These are phyloP conservation scores for Choristoneura fumiferana DNA, from an alignment of 1,140 invertebrate species.

Conservation along the genomic window DNA sequence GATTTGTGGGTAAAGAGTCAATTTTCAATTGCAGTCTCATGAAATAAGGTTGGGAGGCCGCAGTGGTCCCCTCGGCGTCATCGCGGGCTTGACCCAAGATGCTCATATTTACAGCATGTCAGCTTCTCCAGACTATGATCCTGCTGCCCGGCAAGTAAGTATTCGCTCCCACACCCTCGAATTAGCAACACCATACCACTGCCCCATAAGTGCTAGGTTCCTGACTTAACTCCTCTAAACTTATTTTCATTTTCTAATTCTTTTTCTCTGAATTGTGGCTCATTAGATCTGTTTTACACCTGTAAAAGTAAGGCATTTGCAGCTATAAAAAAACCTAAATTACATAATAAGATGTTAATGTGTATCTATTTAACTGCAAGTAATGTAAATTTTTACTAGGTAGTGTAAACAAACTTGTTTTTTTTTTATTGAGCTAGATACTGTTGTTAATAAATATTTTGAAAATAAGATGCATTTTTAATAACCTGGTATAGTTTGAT, in stretches of 20 bases:
- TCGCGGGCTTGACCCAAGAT: conserved; percentile 77
- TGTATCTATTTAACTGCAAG: background rate
- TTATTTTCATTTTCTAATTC: background rate
- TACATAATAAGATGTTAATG: conserved; percentile 5
- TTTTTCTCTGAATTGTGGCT: background rate
- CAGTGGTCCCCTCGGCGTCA: conserved; percentile 63
- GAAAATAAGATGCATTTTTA: background rate
- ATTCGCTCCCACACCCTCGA: conserved; percentile 15
- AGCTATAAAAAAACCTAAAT: background rate
- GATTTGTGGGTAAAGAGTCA: conserved; percentile 63
- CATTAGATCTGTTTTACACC: background rate
- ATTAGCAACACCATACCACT: background rate
- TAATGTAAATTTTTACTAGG: background rate
- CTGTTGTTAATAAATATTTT: conserved; percentile 12
- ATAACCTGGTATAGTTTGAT: too few species aligned
- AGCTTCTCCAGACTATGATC: conserved; percentile 74
- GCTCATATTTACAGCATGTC: conserved; percentile 76
- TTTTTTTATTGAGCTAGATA: background rate
- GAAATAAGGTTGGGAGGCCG: conserved; percentile 66
- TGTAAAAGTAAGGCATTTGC: background rate
- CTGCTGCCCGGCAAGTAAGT: conserved; percentile 76
- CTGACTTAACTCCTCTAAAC: conserved; percentile 1
- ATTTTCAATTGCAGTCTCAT: conserved; percentile 75
- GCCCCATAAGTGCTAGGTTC: background rate
- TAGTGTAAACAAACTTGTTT: background rate